A percentile compares a stretch with the other conserved stretches of the same genome.
Conservation (phyloP, 2,888 invertebrate species). For the Vandiemenella viatica region DNA sequence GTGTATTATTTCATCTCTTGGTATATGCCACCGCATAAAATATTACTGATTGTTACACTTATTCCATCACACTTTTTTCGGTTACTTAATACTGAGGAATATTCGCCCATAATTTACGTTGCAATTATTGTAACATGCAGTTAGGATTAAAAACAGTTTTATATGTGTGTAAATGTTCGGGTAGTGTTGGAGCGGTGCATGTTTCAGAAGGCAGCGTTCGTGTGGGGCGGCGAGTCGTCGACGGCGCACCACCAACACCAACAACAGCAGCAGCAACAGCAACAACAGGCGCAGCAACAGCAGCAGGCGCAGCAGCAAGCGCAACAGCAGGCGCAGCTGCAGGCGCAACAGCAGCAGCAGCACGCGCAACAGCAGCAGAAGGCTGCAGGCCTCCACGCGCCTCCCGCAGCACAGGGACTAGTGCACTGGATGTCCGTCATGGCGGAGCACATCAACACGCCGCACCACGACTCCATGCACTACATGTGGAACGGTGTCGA, state of each 20-base stretch:
- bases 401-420: conserved; percentile 45
- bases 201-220: conserved; percentile 35
- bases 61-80: no score
- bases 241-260: conserved; percentile 13
- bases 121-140: no score
- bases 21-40: no score
- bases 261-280: no score
- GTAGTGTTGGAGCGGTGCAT: no score
- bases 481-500: conserved; percentile 44
- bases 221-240: conserved; percentile 36
- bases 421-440: conserved; percentile 96
- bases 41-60: no score
- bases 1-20: no score
- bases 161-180: no score
- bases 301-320: no score
- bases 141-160: no score
- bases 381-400: conserved; percentile 9
- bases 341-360: conserved; percentile 4
- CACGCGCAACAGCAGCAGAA: conserved; percentile 18
- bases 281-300: conserved; percentile 2
- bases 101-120: no score
- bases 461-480: conserved; percentile 47
- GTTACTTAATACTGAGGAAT: no score
- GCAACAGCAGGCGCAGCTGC: conserved; percentile 11
- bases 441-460: conserved; percentile 79